Base-by-base conservation (phyloP, 1,140 invertebrate genomes). In the Sitodiplosis mosellana region DNA sequence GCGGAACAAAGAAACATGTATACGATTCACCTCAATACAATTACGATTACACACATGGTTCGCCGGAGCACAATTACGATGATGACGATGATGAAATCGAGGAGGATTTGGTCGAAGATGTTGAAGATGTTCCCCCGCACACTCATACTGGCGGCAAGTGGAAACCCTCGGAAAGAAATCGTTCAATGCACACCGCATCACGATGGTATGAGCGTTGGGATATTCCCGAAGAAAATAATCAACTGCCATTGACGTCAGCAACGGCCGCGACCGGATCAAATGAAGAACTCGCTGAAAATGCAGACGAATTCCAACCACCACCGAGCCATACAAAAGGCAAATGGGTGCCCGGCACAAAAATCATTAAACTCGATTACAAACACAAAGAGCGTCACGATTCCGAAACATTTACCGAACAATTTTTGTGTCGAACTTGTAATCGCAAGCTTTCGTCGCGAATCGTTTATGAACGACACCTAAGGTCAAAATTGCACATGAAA, bases 401-500 rank as follows among this genome's bases (percentile, higher is more conserved):
- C 4, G 68, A 48, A 48, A 53, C 61, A 21, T 56, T 68, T 40
- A 68, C 71, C 1, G 66, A 78, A 14, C 73, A 75, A 52, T 86
- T 79, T 64, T 85, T 81, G 81, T 87, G 83, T 60, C 75, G 74
- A 54, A 77, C 81, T 22, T 87, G 83, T 55, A 82, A 83, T 56
- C 69, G 83, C 43, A 70, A 77, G 18, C 68, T 86, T 10, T 79
- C 80, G 10, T 81, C 78, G 14, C 74, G 74, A 58, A 58, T 73
- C 20, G 75, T 83, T 53, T 86, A 83, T 59, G 78, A 83, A 46
- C 75, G 80, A 54, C 83, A 86, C 64, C 60, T 85, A 43, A 69
- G 71, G 56, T 83, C 81, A 18, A 76, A 75, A 57, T 70, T 83
- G 44, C 83, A 86, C 58, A 69, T 75, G 46, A 77, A 76, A 53